These are phyloP conservation scores for Girardinichthys multiradiatus DNA, from an alignment of 2,113 vertebrate species.

Conservation along the genomic window DNA sequence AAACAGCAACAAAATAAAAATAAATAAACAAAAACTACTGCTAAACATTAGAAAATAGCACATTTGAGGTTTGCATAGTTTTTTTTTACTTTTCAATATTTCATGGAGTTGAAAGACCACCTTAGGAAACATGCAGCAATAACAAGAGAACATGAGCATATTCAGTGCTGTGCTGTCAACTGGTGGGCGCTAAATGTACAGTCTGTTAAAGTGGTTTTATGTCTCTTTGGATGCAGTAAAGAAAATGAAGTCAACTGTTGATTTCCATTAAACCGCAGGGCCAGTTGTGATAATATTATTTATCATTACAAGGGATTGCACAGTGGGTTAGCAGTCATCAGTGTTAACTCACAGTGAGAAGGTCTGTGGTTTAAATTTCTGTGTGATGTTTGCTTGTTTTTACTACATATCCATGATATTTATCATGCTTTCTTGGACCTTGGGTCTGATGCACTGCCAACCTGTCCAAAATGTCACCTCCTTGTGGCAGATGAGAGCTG, in stretches of 20 bases:
- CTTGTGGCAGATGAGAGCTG: background rate
- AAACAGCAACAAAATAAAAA: background rate
- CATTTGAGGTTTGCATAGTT: too few species aligned
- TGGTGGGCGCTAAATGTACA: background rate
- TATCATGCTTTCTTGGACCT: background rate
- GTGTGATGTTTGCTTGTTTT: background rate
- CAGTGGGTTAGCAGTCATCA: background rate
- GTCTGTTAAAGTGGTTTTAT: background rate
- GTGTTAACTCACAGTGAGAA: background rate
- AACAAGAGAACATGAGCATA: background rate
- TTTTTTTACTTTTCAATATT: too few species aligned
- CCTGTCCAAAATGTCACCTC: background rate
- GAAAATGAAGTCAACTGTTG: background rate
- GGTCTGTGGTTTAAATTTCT: background rate
- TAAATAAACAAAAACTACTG: background rate
- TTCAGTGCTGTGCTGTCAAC: background rate
- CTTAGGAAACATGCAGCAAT: background rate
- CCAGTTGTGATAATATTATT: background rate
- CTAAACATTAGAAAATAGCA: background rate
- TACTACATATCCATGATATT: background rate
- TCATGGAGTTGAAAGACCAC: background rate
- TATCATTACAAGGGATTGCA: background rate
- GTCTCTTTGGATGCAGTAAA: background rate
- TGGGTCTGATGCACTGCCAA: background rate
- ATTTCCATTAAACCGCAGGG: background rate